Evolutionary conservation across 92 coral and sea anemone species (phyloP), one percentile per base, ranked within the genome.

Genomic region (Porites rus): DNA sequence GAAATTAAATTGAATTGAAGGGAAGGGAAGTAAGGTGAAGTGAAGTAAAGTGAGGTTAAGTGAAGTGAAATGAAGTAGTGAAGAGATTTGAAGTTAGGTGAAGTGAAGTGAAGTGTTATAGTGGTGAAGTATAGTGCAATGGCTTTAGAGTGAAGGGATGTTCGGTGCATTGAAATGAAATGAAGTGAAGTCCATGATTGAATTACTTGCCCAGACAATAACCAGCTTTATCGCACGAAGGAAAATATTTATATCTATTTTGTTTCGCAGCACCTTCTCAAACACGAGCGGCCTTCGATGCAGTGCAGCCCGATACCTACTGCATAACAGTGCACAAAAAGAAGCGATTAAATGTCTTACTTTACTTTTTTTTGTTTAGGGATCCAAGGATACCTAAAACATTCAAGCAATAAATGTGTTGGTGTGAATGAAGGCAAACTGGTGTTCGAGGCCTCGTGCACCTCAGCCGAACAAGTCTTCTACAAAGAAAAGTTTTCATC

Each of bases 401-500:
- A 86, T 61, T 78, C 89, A 25, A 86, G 89, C 86, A 21, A 59
- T 18, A 86, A 78, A 13, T 77, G 89, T 43, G 60, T 86, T 28
- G 77, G 89, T 51, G 86, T 86, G 25, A 78, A 68, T 2, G 89
- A 25, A 10, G 78, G 21, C 53, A 78, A 78, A 62, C 64, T 78
- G 25, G 85, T 77, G 19, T 22, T 86, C 70, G n/a, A 69, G 77
- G 50, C 51, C 19, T 19, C 66, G 24, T 84, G 88, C n/a, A 53
- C 66, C 72, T 84, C 88, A n/a, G 53, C 74, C 69, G 82, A 84
- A 11, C 88, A 84, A 84, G 75, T 84, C 72, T 84, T 75, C 43
- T 64, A 74, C 82, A 84, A 84, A 75, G 82, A 51, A 54, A 56
- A 31, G 1, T 84, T 43, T 66, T 84, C 82, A 11, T 83, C 87